Percentiles rank a stretch among this genome's conserved stretches.
phyloP scores from a whole-genome alignment of 2,113 vertebrate species.

The Miniopterus natalensis region DNA sequence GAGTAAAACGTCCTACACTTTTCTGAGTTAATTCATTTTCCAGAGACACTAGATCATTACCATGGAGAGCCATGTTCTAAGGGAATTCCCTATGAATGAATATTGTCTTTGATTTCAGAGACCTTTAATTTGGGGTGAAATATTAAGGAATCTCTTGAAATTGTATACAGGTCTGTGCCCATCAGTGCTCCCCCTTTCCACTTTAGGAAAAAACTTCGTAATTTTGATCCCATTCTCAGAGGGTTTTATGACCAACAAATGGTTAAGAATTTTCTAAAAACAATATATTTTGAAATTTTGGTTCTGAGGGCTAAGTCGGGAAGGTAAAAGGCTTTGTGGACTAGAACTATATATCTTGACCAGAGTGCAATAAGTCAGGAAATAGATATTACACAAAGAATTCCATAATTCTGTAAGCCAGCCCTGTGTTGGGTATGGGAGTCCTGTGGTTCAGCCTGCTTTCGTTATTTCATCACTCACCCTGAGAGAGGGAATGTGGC shows the following conservation, averaged over 20 bases:
- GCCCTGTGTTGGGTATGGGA: background rate
- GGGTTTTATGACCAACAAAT: background rate
- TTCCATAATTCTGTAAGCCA: background rate
- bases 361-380: background rate
- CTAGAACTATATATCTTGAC: background rate
- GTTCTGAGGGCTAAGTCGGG: background rate
- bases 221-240: background rate
- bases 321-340: background rate
- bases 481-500: background rate
- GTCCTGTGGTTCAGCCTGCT: background rate
- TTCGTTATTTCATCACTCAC: background rate
- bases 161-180: background rate
- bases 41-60: background rate
- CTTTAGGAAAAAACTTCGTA: background rate
- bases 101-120: background rate
- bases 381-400: background rate
- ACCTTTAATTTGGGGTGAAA: background rate
- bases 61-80: background rate
- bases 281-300: background rate
- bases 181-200: background rate
- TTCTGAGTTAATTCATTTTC: background rate
- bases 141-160: constrained; percentile 3
- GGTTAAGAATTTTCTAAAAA: background rate
- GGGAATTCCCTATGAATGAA: background rate
- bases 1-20: background rate